Conservation (phyloP, 2,797 vertebrate genomes). For the Oryzias dopingdopingensis region DNA sequence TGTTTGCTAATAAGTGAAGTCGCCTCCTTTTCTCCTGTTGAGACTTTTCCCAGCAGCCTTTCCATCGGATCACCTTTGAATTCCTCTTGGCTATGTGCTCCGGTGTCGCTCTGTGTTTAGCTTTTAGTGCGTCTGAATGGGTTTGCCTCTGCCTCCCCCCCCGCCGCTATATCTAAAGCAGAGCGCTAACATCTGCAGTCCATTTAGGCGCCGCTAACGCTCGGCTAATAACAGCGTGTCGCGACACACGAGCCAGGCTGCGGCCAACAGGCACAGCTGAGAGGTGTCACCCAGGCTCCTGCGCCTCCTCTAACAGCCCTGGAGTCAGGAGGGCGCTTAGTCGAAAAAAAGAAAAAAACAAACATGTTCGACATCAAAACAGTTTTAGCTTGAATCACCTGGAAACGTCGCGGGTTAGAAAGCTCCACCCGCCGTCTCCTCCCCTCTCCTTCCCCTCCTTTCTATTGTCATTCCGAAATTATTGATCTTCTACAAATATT, state of each 20-base stretch:
- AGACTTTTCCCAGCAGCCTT: conserved; percentile 32
- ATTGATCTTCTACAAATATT: conserved; percentile 84
- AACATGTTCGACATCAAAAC: not conserved
- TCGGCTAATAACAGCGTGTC: conserved; percentile 72
- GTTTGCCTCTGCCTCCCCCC: conserved; percentile 58
- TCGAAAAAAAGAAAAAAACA: no score
- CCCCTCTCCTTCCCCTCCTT: conserved; percentile 3
- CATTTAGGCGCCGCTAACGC: conserved; percentile 73
- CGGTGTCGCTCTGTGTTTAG: conserved; percentile 37
- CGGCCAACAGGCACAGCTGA: conserved; percentile 78
- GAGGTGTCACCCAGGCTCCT: conserved; percentile 68
- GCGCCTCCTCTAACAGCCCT: conserved; percentile 69
- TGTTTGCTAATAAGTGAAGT: conserved; percentile 4
- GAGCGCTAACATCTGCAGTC: conserved; percentile 80
- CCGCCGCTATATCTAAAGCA: conserved; percentile 72
- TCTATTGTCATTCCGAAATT: conserved; percentile 61
- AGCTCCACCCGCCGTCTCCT: not conserved
- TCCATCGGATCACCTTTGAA: conserved; percentile 52
- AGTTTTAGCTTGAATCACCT: not conserved
- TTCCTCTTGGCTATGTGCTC: conserved; percentile 21
- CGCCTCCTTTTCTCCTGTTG: conserved; percentile 17
- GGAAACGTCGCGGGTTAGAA: not conserved
- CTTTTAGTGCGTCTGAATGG: conserved; percentile 46
- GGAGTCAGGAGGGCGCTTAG: conserved; percentile 53
- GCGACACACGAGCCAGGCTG: conserved; percentile 23